Percentiles rank a stretch among this genome's conserved stretches.
These are phyloP conservation scores for Thunnus thynnus DNA, from an alignment of 2,113 vertebrate genomes.

Conservation along the genomic window DNA sequence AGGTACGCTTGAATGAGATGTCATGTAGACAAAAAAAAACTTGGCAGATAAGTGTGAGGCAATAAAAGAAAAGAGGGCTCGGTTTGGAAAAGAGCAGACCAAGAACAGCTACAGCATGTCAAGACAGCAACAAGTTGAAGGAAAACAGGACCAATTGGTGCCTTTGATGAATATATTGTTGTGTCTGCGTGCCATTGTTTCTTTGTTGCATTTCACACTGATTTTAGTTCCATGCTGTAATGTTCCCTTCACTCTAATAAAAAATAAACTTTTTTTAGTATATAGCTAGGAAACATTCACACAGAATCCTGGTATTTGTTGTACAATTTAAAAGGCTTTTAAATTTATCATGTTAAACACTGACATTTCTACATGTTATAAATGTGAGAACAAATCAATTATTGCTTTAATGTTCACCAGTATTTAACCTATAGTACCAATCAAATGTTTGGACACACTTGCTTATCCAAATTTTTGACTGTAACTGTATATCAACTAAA, in stretches of 20 bases:
- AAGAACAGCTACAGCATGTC: slow-evolving; percentile 49
- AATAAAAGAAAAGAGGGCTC: slow-evolving; percentile 51
- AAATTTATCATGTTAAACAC: slow-evolving; percentile 56
- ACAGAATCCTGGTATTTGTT: slow-evolving; percentile 45
- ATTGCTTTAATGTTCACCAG: background rate
- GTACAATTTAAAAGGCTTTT: slow-evolving; percentile 39
- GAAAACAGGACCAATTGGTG: slow-evolving; percentile 43
- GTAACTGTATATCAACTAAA: no score
- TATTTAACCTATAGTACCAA: slow-evolving; percentile 15
- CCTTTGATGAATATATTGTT: slow-evolving; percentile 54
- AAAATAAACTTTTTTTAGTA: slow-evolving; percentile 46
- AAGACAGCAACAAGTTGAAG: slow-evolving; percentile 35
- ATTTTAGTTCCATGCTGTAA: slow-evolving; percentile 51
- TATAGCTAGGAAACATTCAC: slow-evolving; percentile 50
- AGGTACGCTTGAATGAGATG: slow-evolving; percentile 57
- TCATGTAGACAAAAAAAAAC: slow-evolving; percentile 37
- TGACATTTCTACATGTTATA: slow-evolving; percentile 45
- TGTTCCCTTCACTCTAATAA: slow-evolving; percentile 55
- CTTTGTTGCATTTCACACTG: slow-evolving; percentile 31
- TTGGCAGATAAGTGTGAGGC: slow-evolving; percentile 17
- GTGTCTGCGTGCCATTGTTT: slow-evolving; percentile 48
- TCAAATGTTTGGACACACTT: background rate
- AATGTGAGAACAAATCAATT: slow-evolving; percentile 50
- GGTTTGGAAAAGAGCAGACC: slow-evolving; percentile 31
- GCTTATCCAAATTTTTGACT: no score